These are phyloP conservation scores for Plectus sambesii DNA, from an alignment of 1,140 invertebrate species.

Conservation along the genomic window DNA sequence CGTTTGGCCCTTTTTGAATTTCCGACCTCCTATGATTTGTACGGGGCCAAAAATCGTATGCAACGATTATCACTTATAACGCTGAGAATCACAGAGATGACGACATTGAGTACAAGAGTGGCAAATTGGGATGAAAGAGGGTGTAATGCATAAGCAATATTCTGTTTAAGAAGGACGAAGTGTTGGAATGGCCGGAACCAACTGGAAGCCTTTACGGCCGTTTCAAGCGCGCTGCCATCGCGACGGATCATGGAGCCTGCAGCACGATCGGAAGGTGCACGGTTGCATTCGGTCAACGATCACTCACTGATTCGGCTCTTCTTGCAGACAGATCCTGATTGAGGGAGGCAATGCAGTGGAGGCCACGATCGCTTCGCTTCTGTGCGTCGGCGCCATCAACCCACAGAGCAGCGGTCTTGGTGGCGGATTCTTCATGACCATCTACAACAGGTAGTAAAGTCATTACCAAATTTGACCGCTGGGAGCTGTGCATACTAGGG, in stretches of 20 bases:
- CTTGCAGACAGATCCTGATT: slow-evolving; percentile 60
- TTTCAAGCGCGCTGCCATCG: slow-evolving; percentile 37
- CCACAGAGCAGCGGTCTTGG: slow-evolving; percentile 75
- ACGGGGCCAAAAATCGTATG: slow-evolving; percentile 2
- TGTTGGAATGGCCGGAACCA: slow-evolving; percentile 27
- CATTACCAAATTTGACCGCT: background rate
- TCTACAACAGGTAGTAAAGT: slow-evolving; percentile 54
- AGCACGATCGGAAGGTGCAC: slow-evolving; percentile 37
- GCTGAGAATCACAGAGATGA: background rate
- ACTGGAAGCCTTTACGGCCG: slow-evolving; percentile 32
- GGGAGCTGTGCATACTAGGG: slow-evolving; percentile 6
- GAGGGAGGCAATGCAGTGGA: slow-evolving; percentile 76
- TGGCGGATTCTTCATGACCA: slow-evolving; percentile 71
- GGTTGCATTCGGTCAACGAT: background rate
- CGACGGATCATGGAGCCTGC: slow-evolving; percentile 41
- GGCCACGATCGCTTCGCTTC: slow-evolving; percentile 65
- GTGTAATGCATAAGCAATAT: too few relatives aligned
- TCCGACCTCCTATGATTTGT: slow-evolving; percentile 7
- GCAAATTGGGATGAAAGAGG: slow-evolving; percentile 14
- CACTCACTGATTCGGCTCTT: slow-evolving; percentile 8
- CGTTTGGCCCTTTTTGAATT: slow-evolving; percentile 1
- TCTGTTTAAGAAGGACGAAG: slow-evolving; percentile 16
- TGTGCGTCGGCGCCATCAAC: slow-evolving; percentile 73
- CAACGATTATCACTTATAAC: too few relatives aligned
- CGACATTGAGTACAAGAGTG: background rate